Percentiles rank a stretch among this genome's conserved stretches.
Conservation (phyloP, 2,888 invertebrate species). For the Enchytraeus crypticus region DNA sequence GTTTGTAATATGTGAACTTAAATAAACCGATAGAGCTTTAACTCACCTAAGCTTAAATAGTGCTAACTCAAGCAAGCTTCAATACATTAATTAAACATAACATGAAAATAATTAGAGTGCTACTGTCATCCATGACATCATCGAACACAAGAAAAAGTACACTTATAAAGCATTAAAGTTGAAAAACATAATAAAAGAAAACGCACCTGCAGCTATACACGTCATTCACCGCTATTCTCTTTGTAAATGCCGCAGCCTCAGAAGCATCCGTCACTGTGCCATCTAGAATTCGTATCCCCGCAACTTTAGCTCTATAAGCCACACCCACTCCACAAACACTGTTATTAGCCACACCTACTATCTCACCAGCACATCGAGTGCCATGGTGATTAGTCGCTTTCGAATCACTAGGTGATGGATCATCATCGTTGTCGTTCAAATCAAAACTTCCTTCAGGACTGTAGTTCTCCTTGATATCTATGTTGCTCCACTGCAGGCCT, state of each 20-base stretch:
- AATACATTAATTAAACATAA: no score
- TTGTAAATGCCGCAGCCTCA: conserved; percentile 47
- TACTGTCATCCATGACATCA: no score
- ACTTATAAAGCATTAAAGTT: no score
- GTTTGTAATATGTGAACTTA: no score
- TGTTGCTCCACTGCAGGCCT: conserved; percentile 45
- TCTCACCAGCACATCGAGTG: conserved; percentile 49
- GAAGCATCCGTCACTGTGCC: conserved; percentile 49
- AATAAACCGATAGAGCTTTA: no score
- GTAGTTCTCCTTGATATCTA: conserved; percentile 41
- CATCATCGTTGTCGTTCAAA: conserved; percentile 41
- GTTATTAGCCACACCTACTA: conserved; percentile 46
- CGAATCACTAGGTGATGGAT: conserved; percentile 38
- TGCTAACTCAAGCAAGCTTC: no score
- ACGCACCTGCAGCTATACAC: conserved; percentile 45
- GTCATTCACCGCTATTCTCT: conserved; percentile 40
- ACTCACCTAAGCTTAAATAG: no score
- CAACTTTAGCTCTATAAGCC: conserved; percentile 42
- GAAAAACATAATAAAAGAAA: no score
- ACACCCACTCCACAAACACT: conserved; percentile 50
- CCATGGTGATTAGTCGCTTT: conserved; percentile 45
- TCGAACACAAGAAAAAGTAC: no score
- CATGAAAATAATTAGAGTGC: no score
- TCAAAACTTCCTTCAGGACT: conserved; percentile 44
- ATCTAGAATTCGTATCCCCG: conserved; percentile 46